Base-by-base conservation (phyloP, 2,113 vertebrate species). In the Hippocampus guttulatus region DNA sequence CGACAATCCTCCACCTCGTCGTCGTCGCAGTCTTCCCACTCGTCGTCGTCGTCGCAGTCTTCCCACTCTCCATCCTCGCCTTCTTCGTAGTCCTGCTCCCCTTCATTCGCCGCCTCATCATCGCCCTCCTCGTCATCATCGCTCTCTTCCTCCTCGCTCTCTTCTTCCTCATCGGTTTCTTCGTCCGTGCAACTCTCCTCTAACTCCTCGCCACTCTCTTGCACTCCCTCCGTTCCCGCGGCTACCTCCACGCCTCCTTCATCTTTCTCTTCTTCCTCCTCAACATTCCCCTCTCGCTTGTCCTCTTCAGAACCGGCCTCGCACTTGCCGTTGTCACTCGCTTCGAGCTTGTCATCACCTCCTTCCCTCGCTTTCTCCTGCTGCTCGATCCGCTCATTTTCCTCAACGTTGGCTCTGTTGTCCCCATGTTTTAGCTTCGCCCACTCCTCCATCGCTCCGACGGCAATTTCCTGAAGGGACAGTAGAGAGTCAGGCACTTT, bases 391-490 rank as follows among this genome's bases (percentile, higher is more conserved):
- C 14, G 27, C 40, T 64, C 63, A 16, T 65, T 25, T 8, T 47
- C 15, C 43, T 27, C 21, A 8, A 8, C 9, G 23, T 47, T 18
- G 14, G n/a, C 2, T 27, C 14, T 10, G n/a, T 25, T 47, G 14
- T 65, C 43, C 6, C n/a, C 23, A 8, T 47, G 23, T 47, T 65
- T 65, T 23, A 65, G 23, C 43, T 25, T 15, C 5, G n/a, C 27
- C 43, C 43, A 27, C 16, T 65, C 64, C 64, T 65, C 64, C 64
- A 65, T 65, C 12, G 40, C 45, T 27, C 15, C 25, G 64, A 65
- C 64, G 12, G 64, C 64, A 65, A 27, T 45, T 43, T 65, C 64
- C 64, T 65, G n/a, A 47, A 65, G 5, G 33, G 6, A 45, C 10
- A 38, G 33, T 1, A 27, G 3, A 47, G 23, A 25, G 23, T 27